A percentile compares a stretch with the other conserved stretches of the same genome.
These are phyloP conservation scores for Cephus spinipes DNA, from an alignment of 2,888 invertebrate genomes.

Conservation along the genomic window DNA sequence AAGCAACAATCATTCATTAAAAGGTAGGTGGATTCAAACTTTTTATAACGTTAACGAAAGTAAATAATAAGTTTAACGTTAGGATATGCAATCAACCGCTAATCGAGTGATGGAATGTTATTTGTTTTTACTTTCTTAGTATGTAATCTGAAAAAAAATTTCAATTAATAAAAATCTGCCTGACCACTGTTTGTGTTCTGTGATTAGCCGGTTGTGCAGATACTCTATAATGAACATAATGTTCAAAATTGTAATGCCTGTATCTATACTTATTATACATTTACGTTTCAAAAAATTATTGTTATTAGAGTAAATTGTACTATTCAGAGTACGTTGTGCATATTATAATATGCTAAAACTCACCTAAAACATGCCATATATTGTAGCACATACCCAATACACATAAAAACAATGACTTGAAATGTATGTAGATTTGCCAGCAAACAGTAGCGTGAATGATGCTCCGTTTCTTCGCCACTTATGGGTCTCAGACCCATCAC, in stretches of 20 bases:
- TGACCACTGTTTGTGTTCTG: neutral
- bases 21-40: neutral
- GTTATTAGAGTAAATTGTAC: neutral
- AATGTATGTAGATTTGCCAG: constrained; percentile 78
- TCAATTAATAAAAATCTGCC: neutral
- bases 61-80: neutral
- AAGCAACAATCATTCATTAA: neutral
- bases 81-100: neutral
- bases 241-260: neutral
- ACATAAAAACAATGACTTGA: constrained; percentile 75
- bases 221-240: neutral
- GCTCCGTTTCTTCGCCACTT: constrained; percentile 72
- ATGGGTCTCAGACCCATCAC: constrained; percentile 82
- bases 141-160: neutral
- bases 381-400: constrained; percentile 80
- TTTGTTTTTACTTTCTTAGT: neutral
- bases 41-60: neutral
- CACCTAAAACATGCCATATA: constrained; percentile 84
- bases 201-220: neutral
- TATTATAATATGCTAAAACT: constrained; percentile 23
- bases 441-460: constrained; percentile 72
- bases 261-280: neutral
- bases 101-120: neutral
- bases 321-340: neutral
- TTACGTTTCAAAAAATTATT: neutral